phyloP scores from a whole-genome alignment of 2,113 vertebrate genomes.

The Corythoichthys haematopterus region DNA sequence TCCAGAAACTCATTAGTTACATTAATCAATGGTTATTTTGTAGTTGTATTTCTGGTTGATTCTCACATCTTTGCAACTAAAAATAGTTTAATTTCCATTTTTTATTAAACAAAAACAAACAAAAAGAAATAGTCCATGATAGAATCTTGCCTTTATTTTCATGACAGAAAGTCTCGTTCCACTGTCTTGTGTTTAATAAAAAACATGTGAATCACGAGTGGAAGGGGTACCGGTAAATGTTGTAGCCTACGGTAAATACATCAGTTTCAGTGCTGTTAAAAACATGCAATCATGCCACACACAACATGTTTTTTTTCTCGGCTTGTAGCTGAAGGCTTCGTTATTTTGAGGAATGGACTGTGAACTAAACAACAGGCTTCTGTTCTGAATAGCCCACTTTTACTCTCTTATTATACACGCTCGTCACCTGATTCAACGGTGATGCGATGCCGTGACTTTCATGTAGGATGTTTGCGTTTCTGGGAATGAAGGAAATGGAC shows the following conservation, averaged over 20 bases:
- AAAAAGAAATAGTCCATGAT: too few species aligned
- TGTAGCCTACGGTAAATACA: not conserved
- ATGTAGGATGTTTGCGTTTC: not conserved
- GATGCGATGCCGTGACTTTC: constrained; percentile 5
- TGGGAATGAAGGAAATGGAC: not conserved
- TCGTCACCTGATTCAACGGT: not conserved
- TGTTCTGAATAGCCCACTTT: not conserved
- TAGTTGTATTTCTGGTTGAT: not conserved
- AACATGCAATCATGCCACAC: constrained; percentile 3
- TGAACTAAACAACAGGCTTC: not conserved
- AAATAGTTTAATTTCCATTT: not conserved
- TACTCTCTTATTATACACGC: not conserved
- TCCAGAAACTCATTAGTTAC: not conserved
- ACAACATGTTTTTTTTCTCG: not conserved
- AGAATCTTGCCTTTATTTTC: not conserved
- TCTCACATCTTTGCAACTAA: not conserved
- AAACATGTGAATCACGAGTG: constrained; percentile 5
- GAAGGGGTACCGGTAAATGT: not conserved
- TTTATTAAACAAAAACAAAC: not conserved
- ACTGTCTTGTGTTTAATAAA: not conserved
- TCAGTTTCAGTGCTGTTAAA: not conserved
- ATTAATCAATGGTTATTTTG: not conserved
- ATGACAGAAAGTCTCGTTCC: not conserved
- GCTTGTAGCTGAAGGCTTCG: not conserved
- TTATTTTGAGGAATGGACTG: not conserved